A percentile compares a stretch with the other conserved stretches of the same genome.
phyloP scores from a whole-genome alignment of 2,113 vertebrate genomes.

The Blennius ocellaris region DNA sequence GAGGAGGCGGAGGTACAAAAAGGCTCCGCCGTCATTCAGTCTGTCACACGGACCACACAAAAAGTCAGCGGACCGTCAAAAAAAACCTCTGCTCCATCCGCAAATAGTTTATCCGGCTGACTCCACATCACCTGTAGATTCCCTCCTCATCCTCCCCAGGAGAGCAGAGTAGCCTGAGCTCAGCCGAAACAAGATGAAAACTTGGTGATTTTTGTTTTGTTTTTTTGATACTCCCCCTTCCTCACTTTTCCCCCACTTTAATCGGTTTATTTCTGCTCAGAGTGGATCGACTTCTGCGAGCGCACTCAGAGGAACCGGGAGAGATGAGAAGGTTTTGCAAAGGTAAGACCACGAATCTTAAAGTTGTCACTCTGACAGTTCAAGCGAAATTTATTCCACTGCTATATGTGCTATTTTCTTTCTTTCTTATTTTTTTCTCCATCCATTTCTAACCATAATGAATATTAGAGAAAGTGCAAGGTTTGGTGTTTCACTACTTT shows the following conservation, averaged over 20 bases:
- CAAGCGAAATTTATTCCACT: not conserved
- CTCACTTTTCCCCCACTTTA: no score
- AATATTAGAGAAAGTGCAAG: not conserved
- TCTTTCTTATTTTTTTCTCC: not conserved
- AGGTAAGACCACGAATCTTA: slow-evolving; percentile 62
- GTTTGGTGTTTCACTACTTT: no score
- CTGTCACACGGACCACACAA: slow-evolving; percentile 79
- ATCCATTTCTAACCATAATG: not conserved
- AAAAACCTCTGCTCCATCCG: slow-evolving; percentile 42
- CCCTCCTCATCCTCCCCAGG: slow-evolving; percentile 11
- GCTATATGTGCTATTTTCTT: no score
- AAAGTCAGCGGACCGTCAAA: slow-evolving; percentile 66
- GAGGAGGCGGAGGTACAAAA: slow-evolving; percentile 78
- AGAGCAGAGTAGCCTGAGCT: slow-evolving; percentile 10
- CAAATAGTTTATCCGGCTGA: not conserved
- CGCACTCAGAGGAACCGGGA: slow-evolving; percentile 42
- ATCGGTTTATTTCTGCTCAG: slow-evolving; percentile 24
- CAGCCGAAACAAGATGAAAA: slow-evolving; percentile 13
- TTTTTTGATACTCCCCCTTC: no score
- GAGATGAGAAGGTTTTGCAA: slow-evolving; percentile 60
- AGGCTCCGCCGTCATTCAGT: slow-evolving; percentile 77
- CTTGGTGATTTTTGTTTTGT: slow-evolving; percentile 17
- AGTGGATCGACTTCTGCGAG: slow-evolving; percentile 45
- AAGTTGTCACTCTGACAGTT: not conserved
- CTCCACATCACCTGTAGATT: slow-evolving; percentile 39